Percentiles rank a stretch among this genome's conserved stretches.
phyloP scores from a whole-genome alignment of 2,888 invertebrate species.

The Nysson spinosus region DNA sequence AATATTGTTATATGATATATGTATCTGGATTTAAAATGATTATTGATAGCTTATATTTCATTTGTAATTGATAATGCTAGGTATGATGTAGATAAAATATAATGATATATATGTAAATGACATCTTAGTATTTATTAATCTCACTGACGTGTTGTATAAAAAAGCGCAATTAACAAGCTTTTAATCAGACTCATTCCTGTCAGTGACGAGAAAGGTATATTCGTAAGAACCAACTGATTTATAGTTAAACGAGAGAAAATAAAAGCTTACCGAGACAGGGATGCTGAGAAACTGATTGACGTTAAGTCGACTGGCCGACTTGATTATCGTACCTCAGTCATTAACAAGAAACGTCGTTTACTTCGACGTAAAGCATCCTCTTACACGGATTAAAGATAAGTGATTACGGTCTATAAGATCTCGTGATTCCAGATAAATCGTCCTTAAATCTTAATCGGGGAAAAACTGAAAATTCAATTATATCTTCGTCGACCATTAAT shows the following conservation, averaged over 20 bases:
- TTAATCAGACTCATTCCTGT: conserved; percentile 68
- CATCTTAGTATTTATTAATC: no score
- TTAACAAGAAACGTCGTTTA: conserved; percentile 61
- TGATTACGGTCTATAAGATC: conserved; percentile 46
- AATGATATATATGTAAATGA: no score
- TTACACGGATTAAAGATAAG: conserved; percentile 60
- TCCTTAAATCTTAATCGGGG: conserved; percentile 14
- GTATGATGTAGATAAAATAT: no score
- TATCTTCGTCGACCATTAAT: conserved; percentile 50
- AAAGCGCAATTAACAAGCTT: conserved; percentile 72
- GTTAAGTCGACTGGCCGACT: conserved; percentile 67
- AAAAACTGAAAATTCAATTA: conserved; percentile 49
- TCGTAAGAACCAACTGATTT: conserved; percentile 70
- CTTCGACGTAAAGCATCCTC: conserved; percentile 26
- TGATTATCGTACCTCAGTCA: conserved; percentile 66
- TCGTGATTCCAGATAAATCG: conserved; percentile 52
- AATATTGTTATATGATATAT: no score
- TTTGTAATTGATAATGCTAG: no score
- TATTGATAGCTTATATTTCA: no score
- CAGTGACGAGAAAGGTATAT: conserved; percentile 55
- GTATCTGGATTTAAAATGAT: no score
- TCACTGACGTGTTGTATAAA: no score
- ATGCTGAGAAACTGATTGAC: conserved; percentile 61
- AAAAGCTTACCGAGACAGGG: conserved; percentile 48
- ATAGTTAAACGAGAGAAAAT: conserved; percentile 61